Percentiles rank a stretch among this genome's conserved stretches.
phyloP scores from a whole-genome alignment of 1,140 invertebrate genomes.

The Acromyrmex charruanus region DNA sequence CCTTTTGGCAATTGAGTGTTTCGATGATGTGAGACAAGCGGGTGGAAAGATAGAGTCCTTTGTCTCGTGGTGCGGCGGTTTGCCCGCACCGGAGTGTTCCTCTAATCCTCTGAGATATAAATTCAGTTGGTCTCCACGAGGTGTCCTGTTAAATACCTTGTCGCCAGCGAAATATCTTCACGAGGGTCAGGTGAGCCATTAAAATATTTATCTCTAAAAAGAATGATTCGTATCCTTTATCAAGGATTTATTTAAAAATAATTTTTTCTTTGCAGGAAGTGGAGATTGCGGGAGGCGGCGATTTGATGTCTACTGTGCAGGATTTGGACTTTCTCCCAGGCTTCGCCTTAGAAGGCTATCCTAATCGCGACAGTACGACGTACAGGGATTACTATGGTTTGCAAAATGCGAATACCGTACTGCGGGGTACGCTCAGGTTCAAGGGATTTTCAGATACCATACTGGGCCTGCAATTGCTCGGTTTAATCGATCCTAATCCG shows the following conservation, averaged over 20 bases:
- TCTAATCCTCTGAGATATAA: constrained; percentile 98
- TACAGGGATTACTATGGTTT: constrained; percentile 96
- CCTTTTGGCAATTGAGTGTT: constrained; percentile 98
- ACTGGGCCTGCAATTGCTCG: constrained; percentile 94
- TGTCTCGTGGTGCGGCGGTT: constrained; percentile 98
- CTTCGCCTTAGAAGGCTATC: constrained; percentile 98
- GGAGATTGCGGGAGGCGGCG: constrained; percentile 96
- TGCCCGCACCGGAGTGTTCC: constrained; percentile 98
- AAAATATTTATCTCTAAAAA: neutral
- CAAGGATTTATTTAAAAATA: neutral
- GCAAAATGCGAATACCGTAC: constrained; percentile 93
- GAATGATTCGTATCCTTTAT: neutral
- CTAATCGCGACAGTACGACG: constrained; percentile 97
- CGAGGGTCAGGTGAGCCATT: constrained; percentile 90
- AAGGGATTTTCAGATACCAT: constrained; percentile 96
- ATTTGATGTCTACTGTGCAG: constrained; percentile 93
- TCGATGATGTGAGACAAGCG: constrained; percentile 94
- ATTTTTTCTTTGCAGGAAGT: constrained; percentile 88
- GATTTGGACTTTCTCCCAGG: constrained; percentile 97
- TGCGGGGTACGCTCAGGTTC: constrained; percentile 97
- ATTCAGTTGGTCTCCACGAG: constrained; percentile 98
- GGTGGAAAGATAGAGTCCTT: constrained; percentile 97
- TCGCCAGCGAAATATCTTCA: constrained; percentile 95
- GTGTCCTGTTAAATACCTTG: constrained; percentile 96
- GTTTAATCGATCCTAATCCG: constrained; percentile 94